Percentiles rank a stretch among this genome's conserved stretches.
Conservation (phyloP, 2,888 invertebrate genomes). For the Cantharis rustica region DNA sequence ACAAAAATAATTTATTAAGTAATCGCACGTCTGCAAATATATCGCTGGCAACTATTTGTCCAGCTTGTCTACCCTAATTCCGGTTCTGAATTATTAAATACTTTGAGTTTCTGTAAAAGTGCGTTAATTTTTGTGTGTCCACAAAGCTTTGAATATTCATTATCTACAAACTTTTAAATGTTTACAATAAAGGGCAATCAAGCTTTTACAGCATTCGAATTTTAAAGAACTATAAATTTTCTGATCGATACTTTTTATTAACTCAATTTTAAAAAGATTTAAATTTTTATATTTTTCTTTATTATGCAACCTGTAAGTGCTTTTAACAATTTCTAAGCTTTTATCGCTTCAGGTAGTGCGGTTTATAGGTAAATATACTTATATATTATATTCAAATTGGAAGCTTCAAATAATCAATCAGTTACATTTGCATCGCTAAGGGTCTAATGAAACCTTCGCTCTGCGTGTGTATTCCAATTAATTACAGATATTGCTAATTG, state of each 20-base stretch:
- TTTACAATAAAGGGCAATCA: neutral
- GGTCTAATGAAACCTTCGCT: neutral
- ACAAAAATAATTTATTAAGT: neutral
- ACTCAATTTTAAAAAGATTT: neutral
- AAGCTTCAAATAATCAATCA: neutral
- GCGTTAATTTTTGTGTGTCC: neutral
- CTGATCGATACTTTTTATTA: neutral
- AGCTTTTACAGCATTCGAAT: neutral
- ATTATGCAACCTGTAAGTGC: neutral
- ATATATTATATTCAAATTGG: neutral
- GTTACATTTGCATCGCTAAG: neutral
- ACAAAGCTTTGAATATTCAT: neutral
- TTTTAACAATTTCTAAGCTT: neutral
- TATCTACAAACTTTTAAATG: neutral
- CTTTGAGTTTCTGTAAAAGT: neutral
- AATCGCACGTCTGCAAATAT: neutral
- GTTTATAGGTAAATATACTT: neutral
- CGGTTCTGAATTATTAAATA: neutral
- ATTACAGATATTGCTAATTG: neutral
- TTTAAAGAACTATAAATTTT: neutral
- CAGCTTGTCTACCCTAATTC: neutral
- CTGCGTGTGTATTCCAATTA: neutral
- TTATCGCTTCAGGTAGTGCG: neutral
- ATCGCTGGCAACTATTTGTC: neutral
- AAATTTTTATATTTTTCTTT: neutral